Conservation (phyloP, 1,140 invertebrate species). For the Lucilia sericata region DNA sequence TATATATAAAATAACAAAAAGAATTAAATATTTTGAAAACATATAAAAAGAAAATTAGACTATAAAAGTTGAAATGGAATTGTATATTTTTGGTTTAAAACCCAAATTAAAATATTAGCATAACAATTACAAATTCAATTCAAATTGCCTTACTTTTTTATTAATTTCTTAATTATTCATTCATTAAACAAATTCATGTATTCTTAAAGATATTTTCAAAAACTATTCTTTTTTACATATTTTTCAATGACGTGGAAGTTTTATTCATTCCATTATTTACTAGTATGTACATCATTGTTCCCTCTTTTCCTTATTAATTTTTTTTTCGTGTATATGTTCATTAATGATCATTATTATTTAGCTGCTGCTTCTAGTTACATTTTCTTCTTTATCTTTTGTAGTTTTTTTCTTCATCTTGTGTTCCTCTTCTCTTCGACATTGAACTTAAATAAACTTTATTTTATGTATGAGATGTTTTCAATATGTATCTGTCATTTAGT, state of each 20-base stretch:
- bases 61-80: no score
- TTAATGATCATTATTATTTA: background rate
- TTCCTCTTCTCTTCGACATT: constrained; percentile 20
- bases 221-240: background rate
- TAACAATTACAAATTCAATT: no score
- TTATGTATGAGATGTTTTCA: background rate
- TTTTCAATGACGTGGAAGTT: constrained; percentile 37
- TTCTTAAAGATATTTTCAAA: no score
- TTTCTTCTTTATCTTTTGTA: background rate
- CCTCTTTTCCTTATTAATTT: background rate
- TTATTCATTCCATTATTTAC: background rate
- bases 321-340: background rate
- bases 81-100: no score
- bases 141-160: no score
- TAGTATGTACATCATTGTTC: no score
- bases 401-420: background rate
- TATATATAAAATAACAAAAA: background rate
- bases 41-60: no score
- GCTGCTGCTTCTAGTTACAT: background rate
- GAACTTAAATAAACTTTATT: constrained; percentile 32
- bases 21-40: no score
- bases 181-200: no score
- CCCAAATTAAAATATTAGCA: no score
- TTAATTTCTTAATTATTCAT: no score
- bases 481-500: background rate